Base-by-base conservation (phyloP, 2,888 invertebrate genomes). In the Caenorhabditis sp. region DNA sequence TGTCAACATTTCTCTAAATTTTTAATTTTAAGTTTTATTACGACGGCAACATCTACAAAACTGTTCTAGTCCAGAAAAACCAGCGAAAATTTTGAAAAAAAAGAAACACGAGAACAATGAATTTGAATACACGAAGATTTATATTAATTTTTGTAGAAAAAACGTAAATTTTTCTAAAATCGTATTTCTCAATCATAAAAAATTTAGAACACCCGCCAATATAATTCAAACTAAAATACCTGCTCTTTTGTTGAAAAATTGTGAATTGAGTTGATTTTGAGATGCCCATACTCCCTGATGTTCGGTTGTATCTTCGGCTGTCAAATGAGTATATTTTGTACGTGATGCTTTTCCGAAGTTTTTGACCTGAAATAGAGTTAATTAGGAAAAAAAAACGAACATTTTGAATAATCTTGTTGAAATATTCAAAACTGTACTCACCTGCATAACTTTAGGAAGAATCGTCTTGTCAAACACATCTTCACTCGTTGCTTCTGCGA, bases 391-490 rank as follows among this genome's bases (percentile, higher is more conserved):
- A n/a, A 54, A 4, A 58, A 17, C 1, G 3, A 23, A 62, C 8
- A 27, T 23, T 31, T 6, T 57, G 31, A 10, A 31, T 10, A 31
- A 6, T 31, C 4, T 31, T 10, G 31, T 31, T 6, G 31, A 31
- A 31, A 31, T 31, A 31, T 31, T 31, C 31, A 6, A 31, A 31
- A 31, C 31, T 57, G n/a, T 1, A 24, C 72, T 26, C 24, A 91
- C 91, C 92, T 97, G 97, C 97, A 99, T 99, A 82, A 99, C 97
- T 91, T 97, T 97, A 1, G 99, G 99, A 75, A 99, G 89, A 81
- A 97, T 94, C 31, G 97, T 95, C 90, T 99, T 99, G 88, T 99
- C 96, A 89, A 99, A 99, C 89, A 97, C 96, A 91, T 99, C 99
- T 85, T 99, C 99, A 85, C 99, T 89, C 0, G 99, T 99, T 0